phyloP scores from a whole-genome alignment of 1,140 invertebrate species.

The Drosophila elegans region DNA sequence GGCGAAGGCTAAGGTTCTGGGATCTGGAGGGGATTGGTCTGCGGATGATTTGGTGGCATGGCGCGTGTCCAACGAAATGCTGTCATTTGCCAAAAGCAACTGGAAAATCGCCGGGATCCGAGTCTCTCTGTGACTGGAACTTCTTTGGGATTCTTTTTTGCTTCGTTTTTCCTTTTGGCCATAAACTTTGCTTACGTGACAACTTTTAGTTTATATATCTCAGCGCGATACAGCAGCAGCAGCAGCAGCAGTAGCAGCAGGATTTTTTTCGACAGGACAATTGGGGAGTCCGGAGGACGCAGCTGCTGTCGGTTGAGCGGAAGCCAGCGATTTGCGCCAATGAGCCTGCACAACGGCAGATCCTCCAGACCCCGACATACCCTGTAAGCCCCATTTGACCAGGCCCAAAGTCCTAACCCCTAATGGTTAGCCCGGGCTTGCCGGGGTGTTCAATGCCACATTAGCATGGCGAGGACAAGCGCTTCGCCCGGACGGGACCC shows the following conservation, averaged over 20 bases:
- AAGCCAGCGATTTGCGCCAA: slow-evolving; percentile 59
- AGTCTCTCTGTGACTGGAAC: slow-evolving; percentile 20
- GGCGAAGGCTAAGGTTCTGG: background rate
- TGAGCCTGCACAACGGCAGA: slow-evolving; percentile 18
- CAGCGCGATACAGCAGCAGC: slow-evolving; percentile 53
- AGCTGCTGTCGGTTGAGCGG: slow-evolving; percentile 16
- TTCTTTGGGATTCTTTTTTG: slow-evolving; percentile 30
- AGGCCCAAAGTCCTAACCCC: slow-evolving; percentile 11
- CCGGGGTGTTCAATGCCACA: slow-evolving; percentile 36
- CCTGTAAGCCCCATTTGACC: background rate
- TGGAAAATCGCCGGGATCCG: slow-evolving; percentile 54
- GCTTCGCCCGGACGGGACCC: slow-evolving; percentile 15
- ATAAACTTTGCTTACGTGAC: slow-evolving; percentile 83
- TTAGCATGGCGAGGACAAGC: slow-evolving; percentile 34
- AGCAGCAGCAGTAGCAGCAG: slow-evolving; percentile 15
- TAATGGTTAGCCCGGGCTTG: slow-evolving; percentile 16
- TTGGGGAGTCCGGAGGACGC: slow-evolving; percentile 7
- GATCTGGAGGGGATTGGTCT: slow-evolving; percentile 20
- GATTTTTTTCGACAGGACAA: slow-evolving; percentile 28
- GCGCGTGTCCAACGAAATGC: slow-evolving; percentile 76
- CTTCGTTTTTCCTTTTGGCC: slow-evolving; percentile 62
- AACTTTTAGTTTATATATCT: slow-evolving; percentile 82
- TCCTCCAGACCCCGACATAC: slow-evolving; percentile 1
- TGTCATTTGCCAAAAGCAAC: slow-evolving; percentile 70
- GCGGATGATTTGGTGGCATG: slow-evolving; percentile 79